Conservation (phyloP, 2,113 vertebrate genomes). For the Camelus dromedarius region DNA sequence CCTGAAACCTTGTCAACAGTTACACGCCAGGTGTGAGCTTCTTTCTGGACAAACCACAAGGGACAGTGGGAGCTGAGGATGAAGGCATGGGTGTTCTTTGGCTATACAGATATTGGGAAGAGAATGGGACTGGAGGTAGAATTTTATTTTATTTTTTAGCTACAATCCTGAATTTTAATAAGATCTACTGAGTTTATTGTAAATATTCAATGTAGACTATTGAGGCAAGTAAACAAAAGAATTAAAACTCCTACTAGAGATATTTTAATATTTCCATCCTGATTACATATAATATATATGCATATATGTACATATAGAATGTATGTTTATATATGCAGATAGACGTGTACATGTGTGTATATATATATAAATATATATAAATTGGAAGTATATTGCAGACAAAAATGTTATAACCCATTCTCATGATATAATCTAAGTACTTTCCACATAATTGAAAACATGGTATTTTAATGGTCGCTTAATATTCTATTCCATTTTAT, state of each 20-base stretch:
- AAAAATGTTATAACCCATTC: not conserved
- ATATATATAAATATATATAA: not conserved
- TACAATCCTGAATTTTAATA: constrained; percentile 8
- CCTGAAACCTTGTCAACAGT: not conserved
- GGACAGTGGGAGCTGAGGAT: not conserved
- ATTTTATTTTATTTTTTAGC: not conserved
- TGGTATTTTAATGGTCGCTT: not conserved
- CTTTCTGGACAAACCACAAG: not conserved
- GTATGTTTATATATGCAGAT: not conserved
- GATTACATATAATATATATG: not conserved
- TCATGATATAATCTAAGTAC: not conserved
- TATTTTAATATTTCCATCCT: not conserved
- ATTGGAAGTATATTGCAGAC: not conserved
- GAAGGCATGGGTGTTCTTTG: not conserved
- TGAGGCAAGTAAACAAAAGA: not conserved
- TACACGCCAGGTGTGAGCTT: not conserved
- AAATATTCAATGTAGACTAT: constrained; percentile 2
- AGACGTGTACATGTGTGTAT: not conserved
- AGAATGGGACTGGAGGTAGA: not conserved
- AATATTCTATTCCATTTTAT: not conserved
- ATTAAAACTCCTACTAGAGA: not conserved
- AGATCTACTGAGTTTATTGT: not conserved
- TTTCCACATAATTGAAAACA: not conserved
- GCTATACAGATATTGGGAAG: not conserved
- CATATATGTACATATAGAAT: not conserved